Base-by-base conservation (phyloP, 1,140 invertebrate species). In the Drosophila saltans region DNA sequence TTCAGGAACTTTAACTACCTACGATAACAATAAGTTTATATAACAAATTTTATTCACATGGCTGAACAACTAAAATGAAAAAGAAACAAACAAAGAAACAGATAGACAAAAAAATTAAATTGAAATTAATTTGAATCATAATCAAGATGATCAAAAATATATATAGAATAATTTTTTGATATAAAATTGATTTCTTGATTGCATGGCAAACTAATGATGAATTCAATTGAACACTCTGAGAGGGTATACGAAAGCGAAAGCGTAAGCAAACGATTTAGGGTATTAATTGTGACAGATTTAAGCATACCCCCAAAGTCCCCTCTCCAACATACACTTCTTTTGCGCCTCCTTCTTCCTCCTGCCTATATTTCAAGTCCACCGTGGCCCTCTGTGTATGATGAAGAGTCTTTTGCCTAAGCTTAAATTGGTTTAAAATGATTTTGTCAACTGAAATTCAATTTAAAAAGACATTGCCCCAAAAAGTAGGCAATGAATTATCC, bases 241-340 rank as follows among this genome's bases (percentile, higher is more conserved):
- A 36, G 33, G 33, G 33, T 6, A 36, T 36, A 36, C 16, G 33
- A 36, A 36, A 36, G 6, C 33, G 45, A 70, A 57, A 39, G 62
- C 61, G 60, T 66, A 66, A 72, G 68, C 72, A 33, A 28, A 24
- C 61, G 72, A 74, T 70, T 69, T 63, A 69, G 56, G 81, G 78
- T 78, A 81, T 85, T 85, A 85, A 85, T 85, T 85, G 81, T 85
- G 82, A 81, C 82, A 85, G 78, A 81, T 85, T 85, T 75, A 75
- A 64, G 72, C 67, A 61, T 72, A 70, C 81, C n/a, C 48, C 39
- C 55, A 58, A 16, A 10, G 43, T n/a, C 26, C 8, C 2, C 10
- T 41, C 16, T 0, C 40, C 65, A 16, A n/a, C 58, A 16, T 0
- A 30, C 28, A 4, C 28, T 7, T 62, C 16, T 21, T 9, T 11